phyloP scores from a whole-genome alignment of 2,113 vertebrate species.

The Trochalopteron elliotii region DNA sequence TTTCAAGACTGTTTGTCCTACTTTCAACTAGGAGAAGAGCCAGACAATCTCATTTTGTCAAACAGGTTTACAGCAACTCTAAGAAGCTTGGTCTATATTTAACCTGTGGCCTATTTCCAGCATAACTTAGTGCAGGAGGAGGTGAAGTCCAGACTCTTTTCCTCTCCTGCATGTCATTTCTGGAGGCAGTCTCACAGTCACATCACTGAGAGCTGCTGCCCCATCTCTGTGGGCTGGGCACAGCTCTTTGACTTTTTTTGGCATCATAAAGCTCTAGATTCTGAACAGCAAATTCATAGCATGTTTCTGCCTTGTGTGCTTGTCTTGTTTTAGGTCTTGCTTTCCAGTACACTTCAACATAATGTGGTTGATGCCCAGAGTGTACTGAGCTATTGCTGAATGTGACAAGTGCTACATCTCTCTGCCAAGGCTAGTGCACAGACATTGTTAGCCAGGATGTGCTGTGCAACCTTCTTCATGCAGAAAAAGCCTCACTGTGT shows the following conservation, averaged over 20 bases:
- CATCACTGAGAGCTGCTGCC: background rate
- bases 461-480: background rate
- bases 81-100: constrained; percentile 37
- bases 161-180: background rate
- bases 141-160: background rate
- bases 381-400: background rate
- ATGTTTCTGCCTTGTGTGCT: background rate
- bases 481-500: background rate
- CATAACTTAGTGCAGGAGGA: background rate
- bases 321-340: background rate
- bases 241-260: background rate
- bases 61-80: constrained; percentile 39
- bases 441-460: background rate
- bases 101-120: background rate
- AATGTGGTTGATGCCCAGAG: background rate
- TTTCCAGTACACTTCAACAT: background rate
- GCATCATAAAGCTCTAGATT: background rate
- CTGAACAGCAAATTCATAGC: background rate
- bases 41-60: constrained; percentile 32
- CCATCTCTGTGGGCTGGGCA: background rate
- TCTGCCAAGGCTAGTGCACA: background rate
- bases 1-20: constrained; percentile 30
- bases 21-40: background rate
- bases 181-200: background rate
- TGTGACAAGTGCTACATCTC: fast-evolving